Conservation (phyloP, 2,888 invertebrate genomes). For the Rhorus exstirpatorius region DNA sequence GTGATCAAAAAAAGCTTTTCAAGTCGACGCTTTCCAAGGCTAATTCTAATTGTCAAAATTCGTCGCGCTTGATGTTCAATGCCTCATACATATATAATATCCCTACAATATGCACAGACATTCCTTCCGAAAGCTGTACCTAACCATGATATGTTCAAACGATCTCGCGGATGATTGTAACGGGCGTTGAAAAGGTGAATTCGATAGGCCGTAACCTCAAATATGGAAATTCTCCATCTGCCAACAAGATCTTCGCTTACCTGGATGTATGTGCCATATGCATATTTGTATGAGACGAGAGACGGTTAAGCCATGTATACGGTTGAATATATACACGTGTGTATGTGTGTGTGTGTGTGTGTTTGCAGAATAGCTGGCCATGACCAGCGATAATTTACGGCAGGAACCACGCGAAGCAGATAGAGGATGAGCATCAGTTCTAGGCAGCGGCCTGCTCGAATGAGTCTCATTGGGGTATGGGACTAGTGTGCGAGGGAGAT, state of each 20-base stretch:
- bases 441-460: constrained; percentile 41
- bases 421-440: constrained; percentile 4
- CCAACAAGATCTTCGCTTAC: constrained; percentile 53
- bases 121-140: neutral
- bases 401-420: constrained; percentile 18
- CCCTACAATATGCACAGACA: too few species aligned
- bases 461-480: constrained; percentile 64
- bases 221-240: constrained; percentile 48
- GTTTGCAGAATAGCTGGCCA: constrained; percentile 5
- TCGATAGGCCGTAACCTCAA: constrained; percentile 53
- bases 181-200: constrained; percentile 64
- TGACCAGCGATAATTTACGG: constrained; percentile 68
- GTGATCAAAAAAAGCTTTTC: too few species aligned
- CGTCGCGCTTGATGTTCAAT: too few species aligned
- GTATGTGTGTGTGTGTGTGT: neutral
- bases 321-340: neutral
- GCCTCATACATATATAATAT: too few species aligned
- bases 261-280: constrained; percentile 23
- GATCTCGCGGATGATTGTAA: constrained; percentile 12
- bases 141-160: constrained; percentile 39
- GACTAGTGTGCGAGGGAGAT: constrained; percentile 34
- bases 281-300: neutral
- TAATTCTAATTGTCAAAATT: too few species aligned
- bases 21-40: too few species aligned
- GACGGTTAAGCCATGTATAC: constrained; percentile 21